Evolutionary conservation across 1,140 invertebrate species (phyloP).

Genomic region (Cotesia chilonis): DNA sequence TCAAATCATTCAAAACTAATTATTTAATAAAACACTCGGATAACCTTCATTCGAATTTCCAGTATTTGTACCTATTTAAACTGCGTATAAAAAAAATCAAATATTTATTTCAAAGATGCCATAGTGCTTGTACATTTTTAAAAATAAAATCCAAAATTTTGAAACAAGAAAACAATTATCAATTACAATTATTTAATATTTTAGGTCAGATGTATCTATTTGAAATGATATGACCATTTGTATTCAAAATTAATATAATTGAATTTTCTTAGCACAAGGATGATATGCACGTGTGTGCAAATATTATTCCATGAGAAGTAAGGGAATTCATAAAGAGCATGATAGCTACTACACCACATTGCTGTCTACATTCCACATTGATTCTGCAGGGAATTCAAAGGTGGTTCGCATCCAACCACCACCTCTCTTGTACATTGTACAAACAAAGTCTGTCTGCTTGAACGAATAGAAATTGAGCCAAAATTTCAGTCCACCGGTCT

Average conservation of each 20-base stretch:
- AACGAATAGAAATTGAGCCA: slow-evolving; percentile 32
- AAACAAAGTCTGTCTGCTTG: not conserved
- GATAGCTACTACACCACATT: not conserved
- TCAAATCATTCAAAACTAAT: too few species aligned
- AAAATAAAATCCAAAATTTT: too few species aligned
- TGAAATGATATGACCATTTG: not conserved
- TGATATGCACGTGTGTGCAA: not conserved
- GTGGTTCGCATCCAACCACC: not conserved
- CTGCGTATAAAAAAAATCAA: too few species aligned
- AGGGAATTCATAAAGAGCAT: not conserved
- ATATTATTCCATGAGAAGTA: too few species aligned
- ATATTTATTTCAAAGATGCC: too few species aligned
- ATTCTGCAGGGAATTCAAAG: slow-evolving; percentile 21
- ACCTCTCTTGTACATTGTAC: not conserved
- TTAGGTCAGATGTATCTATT: too few species aligned
- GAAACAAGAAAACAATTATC: too few species aligned
- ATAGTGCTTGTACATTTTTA: too few species aligned
- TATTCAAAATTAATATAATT: not conserved
- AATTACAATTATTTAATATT: too few species aligned
- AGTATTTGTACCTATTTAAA: too few species aligned
- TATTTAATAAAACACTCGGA: too few species aligned
- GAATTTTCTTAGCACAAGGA: not conserved
- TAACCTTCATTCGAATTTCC: too few species aligned
- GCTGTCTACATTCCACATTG: not conserved
- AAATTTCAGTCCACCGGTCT: slow-evolving; percentile 36